Conservation (phyloP, 2,888 invertebrate species). For the Ennomos quercinarius region DNA sequence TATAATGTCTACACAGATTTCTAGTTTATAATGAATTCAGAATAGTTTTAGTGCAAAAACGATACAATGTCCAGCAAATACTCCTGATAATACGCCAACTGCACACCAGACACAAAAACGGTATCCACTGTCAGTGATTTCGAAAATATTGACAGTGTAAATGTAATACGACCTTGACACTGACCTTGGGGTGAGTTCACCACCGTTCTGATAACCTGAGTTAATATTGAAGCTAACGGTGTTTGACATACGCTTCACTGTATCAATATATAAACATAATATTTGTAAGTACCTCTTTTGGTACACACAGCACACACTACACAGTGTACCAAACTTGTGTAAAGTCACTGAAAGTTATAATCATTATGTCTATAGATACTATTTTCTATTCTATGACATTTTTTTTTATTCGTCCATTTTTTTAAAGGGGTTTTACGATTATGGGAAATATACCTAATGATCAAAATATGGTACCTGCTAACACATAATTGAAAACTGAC, state of each 20-base stretch:
- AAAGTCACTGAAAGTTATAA: conserved; percentile 80
- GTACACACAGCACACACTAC: conserved; percentile 55
- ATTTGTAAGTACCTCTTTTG: conserved; percentile 69
- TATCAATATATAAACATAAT: conserved; percentile 86
- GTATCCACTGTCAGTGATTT: conserved; percentile 50
- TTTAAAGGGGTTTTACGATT: no score
- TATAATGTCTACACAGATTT: no score
- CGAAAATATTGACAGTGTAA: conserved; percentile 66
- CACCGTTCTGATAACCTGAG: conserved; percentile 78
- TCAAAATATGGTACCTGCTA: no score
- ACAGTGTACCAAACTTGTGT: conserved; percentile 62
- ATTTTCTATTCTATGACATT: conserved; percentile 12
- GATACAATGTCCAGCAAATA: neutral
- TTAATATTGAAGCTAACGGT: conserved; percentile 82
- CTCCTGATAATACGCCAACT: conserved; percentile 5
- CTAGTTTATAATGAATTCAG: no score
- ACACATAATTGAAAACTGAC: no score
- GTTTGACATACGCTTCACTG: conserved; percentile 83
- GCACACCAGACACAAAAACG: conserved; percentile 26
- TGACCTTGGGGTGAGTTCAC: conserved; percentile 75
- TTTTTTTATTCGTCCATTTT: conserved; percentile 7
- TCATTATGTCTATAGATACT: conserved; percentile 59
- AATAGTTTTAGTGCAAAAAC: no score
- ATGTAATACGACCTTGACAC: conserved; percentile 69
- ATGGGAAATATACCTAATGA: no score